phyloP scores from a whole-genome alignment of 2,888 invertebrate genomes.

The Conistra vaccinii region DNA sequence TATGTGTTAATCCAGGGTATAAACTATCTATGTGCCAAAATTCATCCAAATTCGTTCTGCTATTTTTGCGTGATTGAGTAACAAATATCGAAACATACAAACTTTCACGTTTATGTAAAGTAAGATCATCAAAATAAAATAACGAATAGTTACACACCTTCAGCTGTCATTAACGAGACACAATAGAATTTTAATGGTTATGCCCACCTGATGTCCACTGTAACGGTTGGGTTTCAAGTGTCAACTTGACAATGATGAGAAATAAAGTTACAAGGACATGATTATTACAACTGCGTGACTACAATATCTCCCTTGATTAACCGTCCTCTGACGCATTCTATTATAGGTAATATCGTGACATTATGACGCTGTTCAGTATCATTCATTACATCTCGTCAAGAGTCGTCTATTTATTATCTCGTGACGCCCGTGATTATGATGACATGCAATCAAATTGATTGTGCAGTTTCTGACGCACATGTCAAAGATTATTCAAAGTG shows the following conservation, averaged over 20 bases:
- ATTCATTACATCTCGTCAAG: slow-evolving; percentile 13
- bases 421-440: background rate
- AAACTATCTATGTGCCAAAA: background rate
- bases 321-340: slow-evolving; percentile 2
- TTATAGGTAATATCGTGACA: background rate
- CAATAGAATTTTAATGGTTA: too few species aligned
- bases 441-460: background rate
- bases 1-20: too few species aligned
- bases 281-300: background rate
- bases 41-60: background rate
- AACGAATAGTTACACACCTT: too few species aligned
- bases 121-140: too few species aligned
- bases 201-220: too few species aligned
- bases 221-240: too few species aligned
- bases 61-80: too few species aligned
- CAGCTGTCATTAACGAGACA: too few species aligned
- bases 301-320: slow-evolving; percentile 2
- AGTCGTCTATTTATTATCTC: slow-evolving; percentile 3
- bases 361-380: slow-evolving; percentile 15
- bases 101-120: background rate
- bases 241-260: background rate
- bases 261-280: background rate
- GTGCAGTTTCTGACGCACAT: background rate
- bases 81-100: background rate
- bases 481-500: background rate